Evolutionary conservation across 2,113 vertebrate genomes (phyloP).

Genomic region (Pelusios castaneus): DNA sequence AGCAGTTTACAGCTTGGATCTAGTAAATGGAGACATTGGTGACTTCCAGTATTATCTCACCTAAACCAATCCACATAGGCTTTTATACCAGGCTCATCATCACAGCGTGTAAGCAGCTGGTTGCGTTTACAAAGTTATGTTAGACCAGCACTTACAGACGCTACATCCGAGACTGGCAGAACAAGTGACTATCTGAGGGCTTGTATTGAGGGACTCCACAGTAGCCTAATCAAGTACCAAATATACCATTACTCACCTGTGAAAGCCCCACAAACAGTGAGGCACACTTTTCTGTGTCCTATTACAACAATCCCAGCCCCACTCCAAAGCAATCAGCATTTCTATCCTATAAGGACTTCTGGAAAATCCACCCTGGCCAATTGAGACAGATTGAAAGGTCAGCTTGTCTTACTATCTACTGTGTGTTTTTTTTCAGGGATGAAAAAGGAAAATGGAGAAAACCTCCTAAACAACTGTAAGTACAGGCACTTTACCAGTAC

Average conservation of each 20-base stretch:
- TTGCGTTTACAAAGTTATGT: neutral
- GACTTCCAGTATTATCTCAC: neutral
- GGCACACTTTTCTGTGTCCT: neutral
- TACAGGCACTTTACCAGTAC: slow-evolving; percentile 9
- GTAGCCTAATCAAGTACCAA: neutral
- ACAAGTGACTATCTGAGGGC: neutral
- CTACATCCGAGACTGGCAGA: neutral
- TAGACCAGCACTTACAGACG: neutral
- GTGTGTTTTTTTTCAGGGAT: slow-evolving; percentile 69
- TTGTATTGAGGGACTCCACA: neutral
- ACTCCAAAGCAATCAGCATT: neutral
- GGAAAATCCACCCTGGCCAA: neutral
- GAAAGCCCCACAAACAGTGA: neutral
- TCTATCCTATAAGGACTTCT: neutral
- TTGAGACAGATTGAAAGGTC: neutral
- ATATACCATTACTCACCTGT: neutral
- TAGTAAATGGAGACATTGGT: neutral
- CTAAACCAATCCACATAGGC: neutral
- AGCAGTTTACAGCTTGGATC: neutral
- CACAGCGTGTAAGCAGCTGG: neutral
- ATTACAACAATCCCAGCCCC: neutral
- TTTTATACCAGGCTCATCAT: fast-evolving
- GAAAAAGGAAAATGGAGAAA: slow-evolving; percentile 66
- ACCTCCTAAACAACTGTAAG: slow-evolving; percentile 79
- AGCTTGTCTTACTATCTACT: neutral